Evolutionary conservation across 2,113 vertebrate species (phyloP), one percentile per base, ranked within the genome.

Genomic region (Rhea pennata): DNA sequence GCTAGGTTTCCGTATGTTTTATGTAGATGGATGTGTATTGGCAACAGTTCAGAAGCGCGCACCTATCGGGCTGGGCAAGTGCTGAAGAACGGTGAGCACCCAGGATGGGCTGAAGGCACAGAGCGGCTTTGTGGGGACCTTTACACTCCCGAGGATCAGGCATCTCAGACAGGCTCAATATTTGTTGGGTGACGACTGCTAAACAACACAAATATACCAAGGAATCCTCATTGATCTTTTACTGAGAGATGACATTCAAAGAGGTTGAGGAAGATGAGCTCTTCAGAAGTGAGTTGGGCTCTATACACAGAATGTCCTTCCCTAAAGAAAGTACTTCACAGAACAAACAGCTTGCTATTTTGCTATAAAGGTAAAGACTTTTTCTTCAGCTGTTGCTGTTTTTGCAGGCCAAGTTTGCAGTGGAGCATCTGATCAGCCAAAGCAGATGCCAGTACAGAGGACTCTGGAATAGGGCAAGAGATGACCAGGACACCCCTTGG

Each of bases 1-100:
- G 53, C 86, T 56, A 64, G 76, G 90, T 95, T 97, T 95, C 90
- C 87, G n/a, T 64, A 26, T 42, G 65, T 90, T 89, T 95, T 67
- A 88, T 94, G 84, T 85, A 94, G 96, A 95, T 77, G 76, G 70
- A 72, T 2, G n/a, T 10, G 58, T 58, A 46, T 26, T 88, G 92
- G 71, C 48, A 86, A 90, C 75, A 56, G 44, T 66, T 88, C 39
- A 31, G 83, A 51, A 42, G 72, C 0, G 0, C 20, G 44, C 15
- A 58, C 40, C 87, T 56, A 9, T 11, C 31, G 80, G 73, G 42
- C 44, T 46, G 40, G 65, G 58, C 75, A 86, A 86, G 50, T 70
- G 53, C 62, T 0, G 2, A 72, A 62, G 59, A 48, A 39, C 42
- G n/a, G 13, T 6, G 42, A 77, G 74, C 23, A 23, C 21, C 39